Evolutionary conservation across 2,797 vertebrate species (phyloP), one percentile per base, ranked within the genome.

Genomic region (Euphonia xanthogaster): DNA sequence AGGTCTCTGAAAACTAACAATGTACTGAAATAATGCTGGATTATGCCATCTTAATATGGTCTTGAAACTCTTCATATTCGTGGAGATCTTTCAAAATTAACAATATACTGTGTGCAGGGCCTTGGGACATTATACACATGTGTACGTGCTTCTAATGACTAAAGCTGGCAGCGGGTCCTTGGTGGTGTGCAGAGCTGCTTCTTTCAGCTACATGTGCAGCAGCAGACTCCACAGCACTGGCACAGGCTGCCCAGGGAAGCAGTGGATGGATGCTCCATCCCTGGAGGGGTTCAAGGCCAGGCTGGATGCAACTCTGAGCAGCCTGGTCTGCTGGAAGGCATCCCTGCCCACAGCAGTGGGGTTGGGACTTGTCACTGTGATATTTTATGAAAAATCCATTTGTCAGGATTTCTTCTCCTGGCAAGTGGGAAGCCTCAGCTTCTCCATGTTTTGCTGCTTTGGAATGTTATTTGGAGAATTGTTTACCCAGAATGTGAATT

Each of bases 101-200:
- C 44, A 24, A 22, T 7, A 10, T 1, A 21, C 2, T 40, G 8
- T 21, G 25, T 21, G 50, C 24, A 47, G 24, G n/a, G 42, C 31
- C 55, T 85, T 42, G 42, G 63, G 57, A 50, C 12, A 8, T 47
- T 54, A 65, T 20, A 74, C 50, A 58, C 30, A 65, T 70, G 50
- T 0, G 0, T 0, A 2, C 8, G 3, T 55, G 58, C 51, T 86
- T 12, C 45, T 35, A 30, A 50, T 25, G 21, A 9, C 21, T 63
- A 12, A 66, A 62, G 60, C 44, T 65, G 86, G 79, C n/a, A 66
- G 70, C 75, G 16, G 19, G 53, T 21, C 30, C 76, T 63, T 54
- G 83, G 67, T 75, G 24, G 9, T 33, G 8, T 3, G 20, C 53
- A 67, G 20, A 63, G 82, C 50, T 86, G 17, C 42, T 70, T 24